Evolutionary conservation across 2,888 invertebrate genomes (phyloP), one percentile per base, ranked within the genome.

Genomic region (Ischnura elegans): DNA sequence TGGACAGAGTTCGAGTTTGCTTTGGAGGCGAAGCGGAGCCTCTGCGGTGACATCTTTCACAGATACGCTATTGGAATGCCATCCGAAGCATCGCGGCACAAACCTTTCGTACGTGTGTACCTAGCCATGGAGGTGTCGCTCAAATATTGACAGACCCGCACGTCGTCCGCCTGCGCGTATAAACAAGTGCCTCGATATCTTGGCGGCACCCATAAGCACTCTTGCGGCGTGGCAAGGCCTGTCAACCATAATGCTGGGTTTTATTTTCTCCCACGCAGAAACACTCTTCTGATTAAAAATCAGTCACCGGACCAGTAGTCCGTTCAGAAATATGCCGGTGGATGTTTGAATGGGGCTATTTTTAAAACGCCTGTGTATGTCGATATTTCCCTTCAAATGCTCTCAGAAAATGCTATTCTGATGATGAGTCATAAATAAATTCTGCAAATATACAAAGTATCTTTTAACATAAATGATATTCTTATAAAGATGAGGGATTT

Each of bases 61-160:
- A 76, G 76, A 76, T 36, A 76, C 76, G 76, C 76, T 36, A 76
- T 76, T 25, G 16, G 76, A 76, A 76, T 76, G 76, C 76, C 16
- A 36, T 36, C 76, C 36, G 36, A 76, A 76, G 36, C 76, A 76
- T 76, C 76, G 76, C 76, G 16, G 36, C n/a, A 13, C 76, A 76
- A 76, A 76, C 76, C 29, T 76, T 76, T 76, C 36, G 36, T 36
- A 8, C 29, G 36, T 29, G 76, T 76, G 76, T 76, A 16, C 76
- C 16, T 16, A 76, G 36, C 76, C 36, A 21, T 76, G 1, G 36
- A 76, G 76, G 76, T 76, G 76, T 76, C 76, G 76, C 76, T 76
- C 76, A 76, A 76, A 76, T 76, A 76, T 76, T 76, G 76, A 76
- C 76, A 4, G 29, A 76, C 29, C 36, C 76, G 29, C 76, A 76